Base-by-base conservation (phyloP, 2,888 invertebrate species). In the Eupelmus urozonus region DNA sequence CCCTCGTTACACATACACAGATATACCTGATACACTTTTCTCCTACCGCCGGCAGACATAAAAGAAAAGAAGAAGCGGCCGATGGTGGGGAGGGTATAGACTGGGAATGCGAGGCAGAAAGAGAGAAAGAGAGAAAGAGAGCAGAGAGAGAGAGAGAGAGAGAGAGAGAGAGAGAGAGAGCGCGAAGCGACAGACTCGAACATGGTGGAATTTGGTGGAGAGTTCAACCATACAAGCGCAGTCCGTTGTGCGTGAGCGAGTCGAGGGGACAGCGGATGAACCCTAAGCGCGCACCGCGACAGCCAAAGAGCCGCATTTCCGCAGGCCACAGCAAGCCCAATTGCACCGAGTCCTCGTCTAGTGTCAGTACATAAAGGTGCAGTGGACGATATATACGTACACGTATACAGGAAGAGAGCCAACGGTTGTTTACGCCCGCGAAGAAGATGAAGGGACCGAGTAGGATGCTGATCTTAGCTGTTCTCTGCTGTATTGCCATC, bases 401-500 rank as follows among this genome's bases (percentile, higher is more conserved):
- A 49, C 49, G 4, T 49, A 34, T 34, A 34, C 9, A 34, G 9
- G 9, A 34, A 5, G 9, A 5, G 16, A 11, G 16, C 4, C 49
- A n/a, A 11, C 2, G 2, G 9, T 71, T 67, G 23, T 51, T 69
- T 59, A 59, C 65, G 29, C 51, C 9, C 29, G 45, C 1, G 53
- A 7, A 49, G 23, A 49, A 45, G n/a, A 76, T 70, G 76, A 76
- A 49, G 34, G 45, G 27, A 70, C 11, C 66, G 18, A 66, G 45
- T 5, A 60, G 25, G 0, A 69, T 60, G 29, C 11, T 57, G 20
- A 34, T 70, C 11, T n/a, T 75, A 13, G 18, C 60, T 45, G 29
- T 49, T 11, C 65, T 23, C 1, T 53, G 51, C 59, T 78, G 40
- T 18, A 57, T 13, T 42, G 34, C 53, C 23, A 60, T 51, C 2